A percentile compares a stretch with the other conserved stretches of the same genome.
These are phyloP conservation scores for Chaetophractus vellerosus DNA, from an alignment of 2,797 vertebrate genomes.

Conservation along the genomic window DNA sequence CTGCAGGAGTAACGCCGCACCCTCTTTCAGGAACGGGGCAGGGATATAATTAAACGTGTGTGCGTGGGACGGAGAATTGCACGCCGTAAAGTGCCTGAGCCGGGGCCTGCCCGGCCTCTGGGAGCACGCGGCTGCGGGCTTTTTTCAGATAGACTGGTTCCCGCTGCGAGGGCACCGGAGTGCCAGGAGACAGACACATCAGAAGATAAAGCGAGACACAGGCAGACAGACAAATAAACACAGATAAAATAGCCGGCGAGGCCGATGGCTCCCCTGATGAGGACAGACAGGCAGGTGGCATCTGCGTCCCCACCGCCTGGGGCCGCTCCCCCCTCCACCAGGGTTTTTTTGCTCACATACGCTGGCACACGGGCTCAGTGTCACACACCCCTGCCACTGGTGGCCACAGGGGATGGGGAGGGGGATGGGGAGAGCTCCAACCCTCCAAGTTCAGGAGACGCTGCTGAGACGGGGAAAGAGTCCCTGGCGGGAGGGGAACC, in stretches of 20 bases:
- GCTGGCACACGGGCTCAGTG: neutral
- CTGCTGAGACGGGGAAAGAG: neutral
- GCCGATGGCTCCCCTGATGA: slow-evolving; percentile 51
- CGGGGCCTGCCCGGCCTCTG: neutral
- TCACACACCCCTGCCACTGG: neutral
- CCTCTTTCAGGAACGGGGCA: slow-evolving; percentile 63
- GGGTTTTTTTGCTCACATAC: neutral
- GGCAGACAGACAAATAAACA: slow-evolving; percentile 79
- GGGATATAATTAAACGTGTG: slow-evolving; percentile 76
- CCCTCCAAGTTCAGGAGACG: neutral
- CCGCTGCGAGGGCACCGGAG: slow-evolving; percentile 61
- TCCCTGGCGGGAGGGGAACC: neutral
- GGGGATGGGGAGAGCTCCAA: neutral
- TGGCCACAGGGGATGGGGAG: neutral
- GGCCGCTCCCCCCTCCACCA: neutral
- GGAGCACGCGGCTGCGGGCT: neutral
- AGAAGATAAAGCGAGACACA: slow-evolving; percentile 76
- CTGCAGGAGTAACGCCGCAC: neutral
- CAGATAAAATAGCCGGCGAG: slow-evolving; percentile 57
- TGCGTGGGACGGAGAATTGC: slow-evolving; percentile 71
- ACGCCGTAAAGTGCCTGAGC: slow-evolving; percentile 70
- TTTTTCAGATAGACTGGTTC: slow-evolving; percentile 64
- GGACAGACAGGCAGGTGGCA: slow-evolving; percentile 32
- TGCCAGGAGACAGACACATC: slow-evolving; percentile 70
- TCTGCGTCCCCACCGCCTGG: neutral